Evolutionary conservation across 1,140 invertebrate genomes (phyloP).

Genomic region (Drosophila baimaii): DNA sequence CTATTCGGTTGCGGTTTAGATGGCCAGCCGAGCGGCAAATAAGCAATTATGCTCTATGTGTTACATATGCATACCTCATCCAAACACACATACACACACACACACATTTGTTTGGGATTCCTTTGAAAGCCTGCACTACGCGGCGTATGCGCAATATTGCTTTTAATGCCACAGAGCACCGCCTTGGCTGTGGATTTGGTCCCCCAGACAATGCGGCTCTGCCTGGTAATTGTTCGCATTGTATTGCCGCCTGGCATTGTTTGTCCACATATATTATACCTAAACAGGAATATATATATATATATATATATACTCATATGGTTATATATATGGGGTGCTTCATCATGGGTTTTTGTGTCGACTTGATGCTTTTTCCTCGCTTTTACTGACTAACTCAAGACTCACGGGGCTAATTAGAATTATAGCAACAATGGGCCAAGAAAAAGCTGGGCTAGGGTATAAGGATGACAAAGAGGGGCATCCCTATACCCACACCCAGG

Average conservation of each 20-base stretch:
- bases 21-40: conserved; percentile 65
- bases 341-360: conserved; percentile 30
- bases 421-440: conserved; percentile 53
- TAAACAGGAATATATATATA: conserved; percentile 14
- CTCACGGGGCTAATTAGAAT: conserved; percentile 76
- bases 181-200: conserved; percentile 16
- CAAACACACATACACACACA: not conserved
- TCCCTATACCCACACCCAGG: not conserved
- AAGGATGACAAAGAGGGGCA: not conserved
- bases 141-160: conserved; percentile 56
- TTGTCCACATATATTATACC: conserved; percentile 16
- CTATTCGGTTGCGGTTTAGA: conserved; percentile 43
- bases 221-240: conserved; percentile 53
- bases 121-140: conserved; percentile 44
- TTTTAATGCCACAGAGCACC: conserved; percentile 11
- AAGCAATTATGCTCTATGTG: conserved; percentile 64
- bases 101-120: conserved; percentile 14
- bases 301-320: not conserved
- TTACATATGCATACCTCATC: conserved; percentile 22
- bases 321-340: not conserved
- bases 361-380: conserved; percentile 17
- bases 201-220: conserved; percentile 49
- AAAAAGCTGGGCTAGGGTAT: not conserved
- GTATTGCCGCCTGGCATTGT: conserved; percentile 48
- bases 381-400: conserved; percentile 14